Evolutionary conservation across 2,888 invertebrate genomes (phyloP).

Genomic region (Epistrophe eligans): DNA sequence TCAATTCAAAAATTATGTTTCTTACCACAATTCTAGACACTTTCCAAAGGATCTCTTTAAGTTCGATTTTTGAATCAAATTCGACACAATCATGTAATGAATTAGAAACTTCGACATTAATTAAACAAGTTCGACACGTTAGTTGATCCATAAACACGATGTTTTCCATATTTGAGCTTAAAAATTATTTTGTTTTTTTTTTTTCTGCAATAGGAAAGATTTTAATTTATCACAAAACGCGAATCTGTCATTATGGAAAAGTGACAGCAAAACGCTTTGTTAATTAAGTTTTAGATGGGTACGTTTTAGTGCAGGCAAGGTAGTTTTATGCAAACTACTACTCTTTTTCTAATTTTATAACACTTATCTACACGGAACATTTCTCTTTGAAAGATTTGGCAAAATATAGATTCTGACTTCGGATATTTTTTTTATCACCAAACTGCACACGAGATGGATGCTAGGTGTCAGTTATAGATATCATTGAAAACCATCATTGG

Average conservation of each 20-base stretch:
- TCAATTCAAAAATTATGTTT: background rate
- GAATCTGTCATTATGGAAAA: constrained; percentile 23
- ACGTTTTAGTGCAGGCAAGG: background rate
- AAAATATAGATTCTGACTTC: no score
- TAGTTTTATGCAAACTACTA: background rate
- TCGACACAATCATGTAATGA: constrained; percentile 79
- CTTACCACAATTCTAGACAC: constrained; percentile 79
- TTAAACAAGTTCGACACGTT: constrained; percentile 79
- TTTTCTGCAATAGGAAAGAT: background rate
- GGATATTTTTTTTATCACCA: no score
- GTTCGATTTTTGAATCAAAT: constrained; percentile 76
- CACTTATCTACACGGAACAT: no score
- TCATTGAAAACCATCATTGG: no score
- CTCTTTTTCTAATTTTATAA: no score
- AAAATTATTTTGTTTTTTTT: constrained; percentile 1
- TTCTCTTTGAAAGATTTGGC: no score
- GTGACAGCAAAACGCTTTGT: constrained; percentile 16
- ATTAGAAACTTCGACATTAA: constrained; percentile 76
- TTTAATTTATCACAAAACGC: constrained; percentile 5
- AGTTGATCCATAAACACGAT: constrained; percentile 46
- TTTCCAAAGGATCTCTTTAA: constrained; percentile 78
- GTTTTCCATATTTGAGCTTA: constrained; percentile 23
- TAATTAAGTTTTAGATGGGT: constrained; percentile 10
- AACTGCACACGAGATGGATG: no score
- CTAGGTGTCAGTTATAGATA: no score